Evolutionary conservation across 1,140 invertebrate species (phyloP), one percentile per base, ranked within the genome.

Genomic region (Drosophila subpulchrella): DNA sequence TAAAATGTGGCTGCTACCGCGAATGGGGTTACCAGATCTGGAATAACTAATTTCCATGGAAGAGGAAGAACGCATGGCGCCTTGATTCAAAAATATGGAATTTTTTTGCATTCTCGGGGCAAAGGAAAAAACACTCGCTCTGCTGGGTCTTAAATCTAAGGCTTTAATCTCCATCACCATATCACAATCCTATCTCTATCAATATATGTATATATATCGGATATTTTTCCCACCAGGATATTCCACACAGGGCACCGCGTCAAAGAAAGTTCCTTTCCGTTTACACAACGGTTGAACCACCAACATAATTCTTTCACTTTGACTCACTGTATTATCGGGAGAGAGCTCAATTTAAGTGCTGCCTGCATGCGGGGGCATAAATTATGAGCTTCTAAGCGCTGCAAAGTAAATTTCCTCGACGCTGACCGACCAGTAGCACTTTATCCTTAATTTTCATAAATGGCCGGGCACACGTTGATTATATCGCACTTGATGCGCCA

Each of bases 401-500:
- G 34, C 46, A 32, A 55, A 67, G 57, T 61, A 50, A 53, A 50
- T 55, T 63, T 60, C 55, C 77, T 34, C 11, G 38, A 30, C 44
- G 13, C 27, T 32, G 27, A 42, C 24, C 27, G 7, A 36, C 7
- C 15, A 57, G 51, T 48, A 56, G 13, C 17, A 42, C 34, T 47
- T 41, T 13, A 41, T 50, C 85, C 81, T 72, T 78, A 88, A 82
- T 82, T 55, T 86, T 78, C 66, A 86, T 78, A 86, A 86, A 86
- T 78, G 75, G 78, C 62, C 57, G 42, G 34, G 39, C 59, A 72
- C 60, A 75, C 57, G 62, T 60, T 63, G 75, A 82, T 85, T 67
- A 54, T 68, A 88, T 82, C 82, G 59, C 34, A 36, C 32, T 51
- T 39, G 61, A 56, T 50, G 56, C 47, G 24, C 61, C 38, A 59